Percentiles rank a stretch among this genome's conserved stretches.
These are phyloP conservation scores for Colostygia pectinataria DNA, from an alignment of 2,888 invertebrate species.

Conservation along the genomic window DNA sequence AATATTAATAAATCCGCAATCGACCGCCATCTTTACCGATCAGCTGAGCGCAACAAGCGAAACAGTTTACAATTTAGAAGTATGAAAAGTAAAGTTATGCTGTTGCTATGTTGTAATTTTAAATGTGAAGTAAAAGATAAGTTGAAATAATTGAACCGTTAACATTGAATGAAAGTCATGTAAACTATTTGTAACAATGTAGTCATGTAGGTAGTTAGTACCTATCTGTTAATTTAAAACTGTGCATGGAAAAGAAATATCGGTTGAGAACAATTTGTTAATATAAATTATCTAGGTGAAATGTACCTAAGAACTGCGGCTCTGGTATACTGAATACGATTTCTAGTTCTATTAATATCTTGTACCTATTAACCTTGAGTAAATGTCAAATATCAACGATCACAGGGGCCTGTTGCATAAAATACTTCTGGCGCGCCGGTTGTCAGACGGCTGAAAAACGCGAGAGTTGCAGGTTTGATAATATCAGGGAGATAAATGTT, in stretches of 20 bases:
- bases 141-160: slow-evolving; percentile 17
- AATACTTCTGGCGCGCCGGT: neutral
- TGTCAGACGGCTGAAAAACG: too few species aligned
- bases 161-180: slow-evolving; percentile 34
- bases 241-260: too few species aligned
- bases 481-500: too few species aligned
- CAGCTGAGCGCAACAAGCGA: slow-evolving; percentile 30
- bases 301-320: neutral
- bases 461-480: too few species aligned
- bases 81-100: neutral
- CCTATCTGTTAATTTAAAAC: slow-evolving; percentile 1
- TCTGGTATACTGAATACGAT: slow-evolving; percentile 5
- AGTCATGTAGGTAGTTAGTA: neutral
- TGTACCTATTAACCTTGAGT: slow-evolving; percentile 18
- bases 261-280: too few species aligned
- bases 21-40: slow-evolving; percentile 33
- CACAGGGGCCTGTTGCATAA: slow-evolving; percentile 1
- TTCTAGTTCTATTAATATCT: slow-evolving; percentile 12
- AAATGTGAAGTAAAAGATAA: slow-evolving; percentile 9
- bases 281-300: too few species aligned
- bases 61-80: slow-evolving; percentile 2
- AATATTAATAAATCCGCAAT: slow-evolving; percentile 56
- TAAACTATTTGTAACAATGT: slow-evolving; percentile 22
- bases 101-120: slow-evolving; percentile 14
- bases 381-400: slow-evolving; percentile 17